Base-by-base conservation (phyloP, 1,140 invertebrate species). In the Oreohelix idahoensis region DNA sequence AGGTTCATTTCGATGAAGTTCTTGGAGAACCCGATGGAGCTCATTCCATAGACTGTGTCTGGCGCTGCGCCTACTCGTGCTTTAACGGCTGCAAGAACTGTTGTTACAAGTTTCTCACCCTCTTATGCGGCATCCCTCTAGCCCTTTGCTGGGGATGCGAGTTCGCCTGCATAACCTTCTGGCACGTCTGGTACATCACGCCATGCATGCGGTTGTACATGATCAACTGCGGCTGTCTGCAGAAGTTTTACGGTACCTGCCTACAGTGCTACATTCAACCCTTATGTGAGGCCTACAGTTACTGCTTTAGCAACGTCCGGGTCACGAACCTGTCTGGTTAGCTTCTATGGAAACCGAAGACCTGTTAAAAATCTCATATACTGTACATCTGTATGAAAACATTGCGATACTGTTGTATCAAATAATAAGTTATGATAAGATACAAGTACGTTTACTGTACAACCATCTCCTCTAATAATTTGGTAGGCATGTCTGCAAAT, bases 11-110 rank as follows among this genome's bases (percentile, higher is more conserved):
- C 95, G 95, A 95, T 84, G 95, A 96, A 84, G 94, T 96, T 63
- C 94, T 96, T 53, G 96, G 95, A 0, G 96, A 96, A 91, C 95
- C 96, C 11, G 95, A 96, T 81, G 95, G 94, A 4, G 94, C 95
- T 11, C 93, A 95, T 63, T 95, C 95, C 84, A 94, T 95, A 0
- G 95, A 96, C 90, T 95, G 95, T 88, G 95, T 95, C 49, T 96
- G 96, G 96, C 93, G 94, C n/a, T 91, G 95, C 15, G 95, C 95
- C 85, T 93, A 94, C 84, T 92, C 94, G 66, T 96, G 96, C 88
- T 96, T 96, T 92, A 93, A 93, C 45, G 90, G 94, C 51, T 94
- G 95, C 1, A 94, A 95, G 77, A 94, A 95, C 88, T 94, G 94
- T 88, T 96, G 95, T 89, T 96, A 96, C 93, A 94, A 94, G 0